Evolutionary conservation across 2,113 vertebrate species (phyloP), one percentile per base, ranked within the genome.

Genomic region (Nycticryphes semicollaris): DNA sequence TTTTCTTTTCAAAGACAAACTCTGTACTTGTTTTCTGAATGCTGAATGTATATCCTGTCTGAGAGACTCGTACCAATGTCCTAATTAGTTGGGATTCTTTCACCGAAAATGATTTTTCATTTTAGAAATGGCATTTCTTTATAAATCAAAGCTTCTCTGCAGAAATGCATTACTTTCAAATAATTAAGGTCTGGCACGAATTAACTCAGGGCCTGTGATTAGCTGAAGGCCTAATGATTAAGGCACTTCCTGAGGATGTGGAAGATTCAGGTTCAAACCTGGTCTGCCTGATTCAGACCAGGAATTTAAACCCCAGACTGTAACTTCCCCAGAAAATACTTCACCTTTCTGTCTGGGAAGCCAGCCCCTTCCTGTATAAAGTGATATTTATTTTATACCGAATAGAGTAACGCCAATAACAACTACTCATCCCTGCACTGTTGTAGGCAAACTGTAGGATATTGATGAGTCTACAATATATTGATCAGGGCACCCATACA

Each of bases 91-190:
- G 48, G n/a, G 22, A 69, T 87, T 62, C 84, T 56, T 84, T 57
- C 57, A 45, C 1, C 62, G 27, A 89, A 95, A 91, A 93, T 80
- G 5, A 89, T 74, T 94, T 96, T 91, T 94, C 76, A 69, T 84
- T 94, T 91, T 45, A 89, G 63, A 96, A 96, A 85, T 47, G 47
- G 28, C 48, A 80, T 89, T 89, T 87, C 62, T 95, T 87, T 85
- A 87, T 87, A 96, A 95, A 87, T 89, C 86, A 95, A 93, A 93
- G 89, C 35, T 72, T 72, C 60, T 82, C 60, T 78, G 35, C 69
- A 92, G 64, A 96, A 96, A 74, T 43, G 16, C 27, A 64, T 75
- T 60, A 31, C 77, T 72, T 84, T 47, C 23, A 89, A 92, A 96
- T 82, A 92, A 93, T 93, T 86, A 93, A 64, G 35, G 77, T 91